Percentiles rank a stretch among this genome's conserved stretches.
Conservation (phyloP, 1,140 invertebrate genomes). For the Calliopsis andreniformis region DNA sequence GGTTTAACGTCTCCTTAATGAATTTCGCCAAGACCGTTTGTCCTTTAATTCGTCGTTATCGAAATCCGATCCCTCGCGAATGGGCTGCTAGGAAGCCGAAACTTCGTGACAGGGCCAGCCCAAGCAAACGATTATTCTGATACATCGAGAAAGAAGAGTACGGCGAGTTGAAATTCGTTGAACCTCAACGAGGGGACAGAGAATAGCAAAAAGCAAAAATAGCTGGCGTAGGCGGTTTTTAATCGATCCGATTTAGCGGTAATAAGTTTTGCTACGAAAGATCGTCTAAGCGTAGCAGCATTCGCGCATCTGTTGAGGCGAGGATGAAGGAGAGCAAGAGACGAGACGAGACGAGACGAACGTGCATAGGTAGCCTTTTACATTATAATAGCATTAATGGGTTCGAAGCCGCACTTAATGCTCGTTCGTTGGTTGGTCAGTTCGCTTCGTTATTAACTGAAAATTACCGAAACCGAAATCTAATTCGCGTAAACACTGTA, state of each 20-base stretch:
- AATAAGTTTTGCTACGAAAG: too few species aligned
- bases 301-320: too few species aligned
- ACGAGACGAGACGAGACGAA: constrained; percentile 1
- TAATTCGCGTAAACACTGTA: constrained; percentile 75
- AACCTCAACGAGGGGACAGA: background rate
- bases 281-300: too few species aligned
- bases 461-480: constrained; percentile 76
- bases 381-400: constrained; percentile 72
- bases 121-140: too few species aligned
- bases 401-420: constrained; percentile 61
- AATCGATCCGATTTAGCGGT: constrained; percentile 72
- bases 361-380: constrained; percentile 65
- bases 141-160: too few species aligned
- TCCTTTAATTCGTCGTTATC: constrained; percentile 6
- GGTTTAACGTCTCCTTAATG: constrained; percentile 6
- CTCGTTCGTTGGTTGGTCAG: constrained; percentile 57
- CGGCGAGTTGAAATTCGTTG: constrained; percentile 3
- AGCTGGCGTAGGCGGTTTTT: constrained; percentile 64
- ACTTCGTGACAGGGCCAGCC: background rate
- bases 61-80: background rate
- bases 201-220: background rate
- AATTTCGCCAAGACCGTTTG: constrained; percentile 6
- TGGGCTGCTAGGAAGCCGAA: background rate
- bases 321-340: constrained; percentile 7
- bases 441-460: constrained; percentile 73